Conservation (phyloP, 2,113 vertebrate species). For the Gila orcuttii region DNA sequence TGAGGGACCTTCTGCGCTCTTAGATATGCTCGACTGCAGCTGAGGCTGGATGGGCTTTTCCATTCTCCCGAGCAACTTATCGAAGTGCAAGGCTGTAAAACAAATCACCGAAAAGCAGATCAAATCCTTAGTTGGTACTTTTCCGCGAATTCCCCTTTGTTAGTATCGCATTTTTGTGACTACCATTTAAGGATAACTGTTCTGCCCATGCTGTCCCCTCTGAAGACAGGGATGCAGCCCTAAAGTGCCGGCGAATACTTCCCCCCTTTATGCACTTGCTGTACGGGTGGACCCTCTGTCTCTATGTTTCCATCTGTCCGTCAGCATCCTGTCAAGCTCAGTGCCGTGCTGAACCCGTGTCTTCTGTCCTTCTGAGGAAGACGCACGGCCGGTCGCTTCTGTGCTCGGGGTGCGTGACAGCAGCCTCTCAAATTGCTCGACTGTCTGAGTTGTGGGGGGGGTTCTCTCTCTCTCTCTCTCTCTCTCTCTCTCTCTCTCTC, state of each 20-base stretch:
- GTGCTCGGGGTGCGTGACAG: conserved; percentile 53
- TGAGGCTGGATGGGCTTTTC: conserved; percentile 67
- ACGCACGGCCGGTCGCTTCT: background rate
- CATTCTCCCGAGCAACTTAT: conserved; percentile 63
- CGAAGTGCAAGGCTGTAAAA: conserved; percentile 37
- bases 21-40: conserved; percentile 60
- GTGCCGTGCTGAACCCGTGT: conserved; percentile 22
- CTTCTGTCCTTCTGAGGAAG: conserved; percentile 30
- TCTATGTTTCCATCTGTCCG: conserved; percentile 39
- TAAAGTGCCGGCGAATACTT: conserved; percentile 42
- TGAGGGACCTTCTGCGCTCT: conserved; percentile 66
- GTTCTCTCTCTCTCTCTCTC: conserved; percentile 38
- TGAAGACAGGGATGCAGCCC: conserved; percentile 49
- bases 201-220: conserved; percentile 40
- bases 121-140: conserved; percentile 46
- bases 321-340: conserved; percentile 42
- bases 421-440: conserved; percentile 51
- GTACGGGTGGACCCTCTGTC: conserved; percentile 27
- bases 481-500: conserved; percentile 42
- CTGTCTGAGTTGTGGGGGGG: conserved; percentile 34
- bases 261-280: conserved; percentile 1
- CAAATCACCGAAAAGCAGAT: conserved; percentile 41
- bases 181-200: conserved; percentile 33
- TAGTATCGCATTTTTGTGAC: conserved; percentile 53
- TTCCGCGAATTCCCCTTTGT: conserved; percentile 51